Evolutionary conservation across 2,113 vertebrate genomes (phyloP), one percentile per base, ranked within the genome.

Genomic region (Dicrurus megarhynchus): DNA sequence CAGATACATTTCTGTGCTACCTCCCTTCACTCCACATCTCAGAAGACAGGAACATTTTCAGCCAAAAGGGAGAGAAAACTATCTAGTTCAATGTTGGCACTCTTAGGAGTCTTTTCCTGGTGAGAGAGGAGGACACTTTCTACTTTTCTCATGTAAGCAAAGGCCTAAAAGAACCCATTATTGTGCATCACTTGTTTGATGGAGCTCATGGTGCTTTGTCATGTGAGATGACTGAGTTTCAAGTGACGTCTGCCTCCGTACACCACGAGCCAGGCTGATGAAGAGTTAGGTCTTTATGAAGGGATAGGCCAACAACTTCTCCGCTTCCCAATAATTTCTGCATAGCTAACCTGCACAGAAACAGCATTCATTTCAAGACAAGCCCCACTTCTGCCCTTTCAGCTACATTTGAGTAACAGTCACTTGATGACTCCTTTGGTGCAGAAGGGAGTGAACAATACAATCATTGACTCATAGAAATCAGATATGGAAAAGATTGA

Each of bases 391-490:
- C 68, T 95, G 60, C 86, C 33, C 65, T 95, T 88, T 92, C 46
- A 79, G 70, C 74, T 93, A 18, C 28, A 16, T 60, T 81, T 85
- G 56, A 81, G 87, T 71, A 47, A 74, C 64, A 73, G 77, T 90
- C 52, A 60, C 77, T 87, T 89, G 71, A 68, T 89, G 93, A 56
- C 50, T 95, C 68, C 52, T 90, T 71, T 78, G 89, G 69, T 84
- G 32, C 63, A 55, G 68, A 87, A 70, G 73, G 32, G 88, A 52
- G 9, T 3, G 3, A 90, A 96, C 87, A 95, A 78, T 94, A 9
- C 71, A 52, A 55, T 97, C 84, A 79, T 77, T 95, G 94, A 96
- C 33, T 96, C 63, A 4, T 52, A 89, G 89, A 81, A 96, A 95
- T 90, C 67, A 86, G 94, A 95, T 92, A 75, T 35, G 77, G 84